Base-by-base conservation (phyloP, 2,888 invertebrate species). In the Anthrax anthrax region DNA sequence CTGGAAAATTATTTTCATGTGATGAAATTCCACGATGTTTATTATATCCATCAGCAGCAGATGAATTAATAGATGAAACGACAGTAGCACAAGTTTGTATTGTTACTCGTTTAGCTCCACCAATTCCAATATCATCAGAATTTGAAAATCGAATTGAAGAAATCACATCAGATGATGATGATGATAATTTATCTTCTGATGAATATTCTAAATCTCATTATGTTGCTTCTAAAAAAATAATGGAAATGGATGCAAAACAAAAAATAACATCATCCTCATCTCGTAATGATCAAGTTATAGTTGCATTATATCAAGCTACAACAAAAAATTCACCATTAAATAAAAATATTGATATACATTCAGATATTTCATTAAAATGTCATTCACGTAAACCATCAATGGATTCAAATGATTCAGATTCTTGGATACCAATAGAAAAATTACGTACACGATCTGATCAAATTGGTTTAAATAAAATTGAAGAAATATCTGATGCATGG, bases 341-440 rank as follows among this genome's bases (percentile, higher is more conserved):
- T n/a, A n/a, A n/a, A n/a, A n/a, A n/a, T n/a, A n/a, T n/a, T n/a
- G n/a, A n/a, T n/a, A n/a, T n/a, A n/a, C n/a, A n/a, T n/a, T n/a
- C n/a, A n/a, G n/a, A n/a, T n/a, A n/a, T n/a, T n/a, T n/a, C n/a
- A n/a, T n/a, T n/a, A n/a, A 46, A 37, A 38, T 40, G 47, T n/a
- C 57, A 57, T 39, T 44, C 47, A 4, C 52, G 59, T 6, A 56
- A 58, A 44, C 52, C 50, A 10, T 60, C 60, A 1, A 54, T 57
- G 46, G 60, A 60, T 34, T 59, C 59, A 0, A 49, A 48, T 32
- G 57, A 58, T 47, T 58, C 59, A 1, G 59, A 60, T 18, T 56
- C 59, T 6, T 61, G 60, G 60, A 58, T 59, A 13, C 56, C 58
- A 12, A n/a, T n/a, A n/a, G 55, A 57, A 4, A 50, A 40, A 18